Evolutionary conservation across 2,888 invertebrate genomes (phyloP), one percentile per base, ranked within the genome.

Genomic region (Brenthis hecate): DNA sequence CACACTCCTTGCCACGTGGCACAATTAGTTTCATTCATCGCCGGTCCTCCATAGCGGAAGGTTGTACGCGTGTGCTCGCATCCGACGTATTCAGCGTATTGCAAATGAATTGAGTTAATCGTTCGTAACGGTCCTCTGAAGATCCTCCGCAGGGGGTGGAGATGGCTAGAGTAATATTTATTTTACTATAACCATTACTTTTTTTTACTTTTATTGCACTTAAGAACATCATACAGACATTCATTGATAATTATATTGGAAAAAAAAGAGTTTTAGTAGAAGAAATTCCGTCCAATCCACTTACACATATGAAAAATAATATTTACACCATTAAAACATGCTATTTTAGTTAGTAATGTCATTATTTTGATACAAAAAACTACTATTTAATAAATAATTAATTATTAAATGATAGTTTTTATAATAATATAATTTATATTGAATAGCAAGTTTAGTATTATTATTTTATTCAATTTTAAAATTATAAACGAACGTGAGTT

Each of bases 1-100:
- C 81, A 79, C 81, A 80, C 82, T 80, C 73, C 70, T 72, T 76
- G 89, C 76, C 88, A 88, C 89, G 91, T 88, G 90, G 78, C 81
- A 81, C 89, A 89, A 91, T 91, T 91, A 91, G 89, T 84, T 80
- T 84, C 85, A 87, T 88, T 90, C 87, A 86, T 77, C 77, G 76
- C 71, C 65, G 76, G 77, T 78, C 77, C 77, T 76, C 75, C 77
- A 74, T 74, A 78, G 75, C 78, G 80, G 79, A 78, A 78, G 78
- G 78, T 77, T 72, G 76, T 72, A 66, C 70, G 76, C 80, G 78
- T 80, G 81, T 81, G 73, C 74, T 68, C 74, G 73, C 77, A 75
- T 77, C 80, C 85, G 81, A 80, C 80, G 76, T 83, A 84, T 83
- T 83, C 75, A 72, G 72, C 73, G 71, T 80, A 82, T 75, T 86